A percentile compares a stretch with the other conserved stretches of the same genome.
These are phyloP conservation scores for Ichneumon xanthorius DNA, from an alignment of 2,888 invertebrate genomes.

Conservation along the genomic window DNA sequence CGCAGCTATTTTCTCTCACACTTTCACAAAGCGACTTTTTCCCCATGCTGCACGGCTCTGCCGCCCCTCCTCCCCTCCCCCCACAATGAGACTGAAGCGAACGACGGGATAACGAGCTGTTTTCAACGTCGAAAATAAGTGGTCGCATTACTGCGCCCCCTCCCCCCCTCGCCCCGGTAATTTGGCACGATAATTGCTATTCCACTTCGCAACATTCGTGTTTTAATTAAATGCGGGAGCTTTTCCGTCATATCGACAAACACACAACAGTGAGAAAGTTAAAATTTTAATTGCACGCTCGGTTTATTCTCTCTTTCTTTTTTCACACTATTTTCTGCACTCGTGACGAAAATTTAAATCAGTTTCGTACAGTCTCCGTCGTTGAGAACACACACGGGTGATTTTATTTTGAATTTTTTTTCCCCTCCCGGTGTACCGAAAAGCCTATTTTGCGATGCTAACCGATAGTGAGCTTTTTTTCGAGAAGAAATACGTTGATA, in stretches of 20 bases:
- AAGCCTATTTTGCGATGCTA: neutral
- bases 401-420: neutral
- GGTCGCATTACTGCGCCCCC: constrained; percentile 22
- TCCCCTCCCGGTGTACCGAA: neutral
- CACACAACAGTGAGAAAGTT: neutral
- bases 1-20: constrained; percentile 6
- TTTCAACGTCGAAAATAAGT: constrained; percentile 54
- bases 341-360: neutral
- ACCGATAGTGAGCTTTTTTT: neutral
- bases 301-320: neutral
- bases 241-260: constrained; percentile 32
- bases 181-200: constrained; percentile 56
- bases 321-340: neutral
- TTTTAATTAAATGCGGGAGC: constrained; percentile 33
- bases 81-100: constrained; percentile 38
- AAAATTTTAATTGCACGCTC: neutral
- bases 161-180: neutral
- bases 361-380: neutral
- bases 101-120: constrained; percentile 57
- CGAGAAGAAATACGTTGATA: constrained; percentile 3
- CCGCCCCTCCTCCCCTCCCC: neutral
- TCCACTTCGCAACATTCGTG: constrained; percentile 13
- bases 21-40: neutral
- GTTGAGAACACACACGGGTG: neutral
- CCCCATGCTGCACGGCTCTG: neutral